phyloP scores from a whole-genome alignment of 1,140 invertebrate genomes.

The Calephelis nemesis region DNA sequence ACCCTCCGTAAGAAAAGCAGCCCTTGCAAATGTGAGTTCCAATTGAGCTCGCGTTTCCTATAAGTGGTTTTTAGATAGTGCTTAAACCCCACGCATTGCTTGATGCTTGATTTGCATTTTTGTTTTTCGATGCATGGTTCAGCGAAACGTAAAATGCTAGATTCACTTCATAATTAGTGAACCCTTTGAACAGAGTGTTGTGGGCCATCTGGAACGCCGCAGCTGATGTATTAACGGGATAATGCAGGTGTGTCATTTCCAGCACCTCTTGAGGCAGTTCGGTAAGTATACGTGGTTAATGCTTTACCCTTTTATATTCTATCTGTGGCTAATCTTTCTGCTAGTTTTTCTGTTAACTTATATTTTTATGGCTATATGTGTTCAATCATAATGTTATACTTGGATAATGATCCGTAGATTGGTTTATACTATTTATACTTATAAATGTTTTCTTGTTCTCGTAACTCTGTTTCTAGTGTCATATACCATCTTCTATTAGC shows the following conservation, averaged over 20 bases:
- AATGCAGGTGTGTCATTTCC: conserved; percentile 81
- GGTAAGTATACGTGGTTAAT: conserved; percentile 67
- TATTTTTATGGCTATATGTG: too few species aligned
- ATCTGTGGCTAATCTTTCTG: conserved; percentile 2
- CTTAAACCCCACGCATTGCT: conserved; percentile 59
- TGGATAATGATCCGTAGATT: too few species aligned
- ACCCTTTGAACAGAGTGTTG: conserved; percentile 72
- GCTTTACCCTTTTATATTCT: conserved; percentile 38
- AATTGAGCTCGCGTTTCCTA: conserved; percentile 43
- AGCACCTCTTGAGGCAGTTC: conserved; percentile 77
- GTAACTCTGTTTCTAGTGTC: too few species aligned
- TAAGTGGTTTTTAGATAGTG: conserved; percentile 66
- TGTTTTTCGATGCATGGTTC: conserved; percentile 66
- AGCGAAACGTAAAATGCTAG: conserved; percentile 47
- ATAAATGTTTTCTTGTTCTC: too few species aligned
- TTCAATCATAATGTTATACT: too few species aligned
- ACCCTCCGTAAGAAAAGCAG: conserved; percentile 93
- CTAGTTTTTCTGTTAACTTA: neutral
- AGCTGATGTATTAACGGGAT: conserved; percentile 57
- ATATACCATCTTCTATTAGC: too few species aligned
- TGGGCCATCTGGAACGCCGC: conserved; percentile 51
- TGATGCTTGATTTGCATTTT: conserved; percentile 63
- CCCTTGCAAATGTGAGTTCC: conserved; percentile 92
- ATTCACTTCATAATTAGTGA: conserved; percentile 67
- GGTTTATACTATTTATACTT: too few species aligned